A percentile compares a stretch with the other conserved stretches of the same genome.
Evolutionary conservation across 2,888 invertebrate genomes (phyloP).

Genomic region (Eurytoma adleriae): DNA sequence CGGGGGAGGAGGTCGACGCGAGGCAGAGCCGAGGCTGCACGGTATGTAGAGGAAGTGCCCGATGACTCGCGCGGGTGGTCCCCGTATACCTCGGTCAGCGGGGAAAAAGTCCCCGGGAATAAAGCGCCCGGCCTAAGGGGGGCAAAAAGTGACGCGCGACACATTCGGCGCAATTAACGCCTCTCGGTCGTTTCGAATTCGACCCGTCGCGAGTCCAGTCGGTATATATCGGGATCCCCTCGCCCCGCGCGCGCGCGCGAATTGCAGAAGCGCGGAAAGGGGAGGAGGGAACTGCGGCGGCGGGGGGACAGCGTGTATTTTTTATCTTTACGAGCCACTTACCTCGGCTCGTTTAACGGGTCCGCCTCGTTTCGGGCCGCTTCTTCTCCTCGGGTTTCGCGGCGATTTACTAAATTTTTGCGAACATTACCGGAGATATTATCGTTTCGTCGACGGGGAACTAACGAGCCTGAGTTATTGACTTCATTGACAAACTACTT

Average conservation of each 20-base stretch:
- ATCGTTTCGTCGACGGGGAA: not conserved
- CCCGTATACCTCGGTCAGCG: too few species aligned
- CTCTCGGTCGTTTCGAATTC: too few species aligned
- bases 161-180: too few species aligned
- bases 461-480: constrained; percentile 12
- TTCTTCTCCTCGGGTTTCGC: constrained; percentile 12
- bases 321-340: constrained; percentile 56
- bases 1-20: constrained; percentile 56
- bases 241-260: too few species aligned
- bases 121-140: too few species aligned
- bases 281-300: not conserved
- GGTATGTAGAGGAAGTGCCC: constrained; percentile 48
- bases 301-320: constrained; percentile 20
- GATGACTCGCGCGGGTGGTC: too few species aligned
- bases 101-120: too few species aligned
- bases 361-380: constrained; percentile 1
- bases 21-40: constrained; percentile 60
- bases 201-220: too few species aligned
- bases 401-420: constrained; percentile 50
- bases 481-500: constrained; percentile 10
- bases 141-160: too few species aligned
- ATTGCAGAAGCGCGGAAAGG: constrained; percentile 56
- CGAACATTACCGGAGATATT: constrained; percentile 24
- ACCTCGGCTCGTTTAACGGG: constrained; percentile 33
- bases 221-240: too few species aligned